phyloP scores from a whole-genome alignment of 2,797 vertebrate species.

The Sus cebifrons region DNA sequence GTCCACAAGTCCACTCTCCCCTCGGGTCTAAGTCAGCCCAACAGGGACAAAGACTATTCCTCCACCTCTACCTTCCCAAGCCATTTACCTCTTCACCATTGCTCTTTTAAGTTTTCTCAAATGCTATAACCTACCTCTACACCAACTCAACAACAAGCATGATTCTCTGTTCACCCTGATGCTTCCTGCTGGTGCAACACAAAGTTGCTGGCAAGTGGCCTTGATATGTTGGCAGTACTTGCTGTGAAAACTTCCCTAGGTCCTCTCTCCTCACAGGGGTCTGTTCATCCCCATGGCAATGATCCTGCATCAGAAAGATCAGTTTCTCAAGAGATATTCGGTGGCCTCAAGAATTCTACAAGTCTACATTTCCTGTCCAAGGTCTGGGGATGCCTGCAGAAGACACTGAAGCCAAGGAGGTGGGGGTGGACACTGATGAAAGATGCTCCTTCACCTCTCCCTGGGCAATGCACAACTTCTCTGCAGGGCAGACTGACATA shows the following conservation, averaged over 20 bases:
- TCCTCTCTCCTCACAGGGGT: not conserved
- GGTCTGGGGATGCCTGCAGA: not conserved
- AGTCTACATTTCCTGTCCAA: not conserved
- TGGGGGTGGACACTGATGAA: not conserved
- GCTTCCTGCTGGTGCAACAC: not conserved
- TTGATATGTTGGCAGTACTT: not conserved
- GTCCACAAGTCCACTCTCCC: not conserved
- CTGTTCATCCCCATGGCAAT: not conserved
- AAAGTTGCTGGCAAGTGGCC: not conserved
- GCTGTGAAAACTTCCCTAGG: not conserved
- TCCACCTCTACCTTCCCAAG: not conserved
- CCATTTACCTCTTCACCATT: not conserved
- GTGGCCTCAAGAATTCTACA: not conserved
- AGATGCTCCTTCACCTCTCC: not conserved
- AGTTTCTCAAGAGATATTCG: not conserved
- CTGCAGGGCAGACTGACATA: not conserved
- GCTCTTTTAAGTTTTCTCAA: not conserved
- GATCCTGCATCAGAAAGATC: not conserved
- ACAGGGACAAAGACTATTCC: not conserved
- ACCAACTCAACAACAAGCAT: not conserved
- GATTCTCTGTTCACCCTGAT: not conserved
- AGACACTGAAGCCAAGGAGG: not conserved
- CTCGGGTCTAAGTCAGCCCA: not conserved
- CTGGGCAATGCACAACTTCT: not conserved
- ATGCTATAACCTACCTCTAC: not conserved